Evolutionary conservation across 2,113 vertebrate genomes (phyloP).

Genomic region (Penelope pileata): DNA sequence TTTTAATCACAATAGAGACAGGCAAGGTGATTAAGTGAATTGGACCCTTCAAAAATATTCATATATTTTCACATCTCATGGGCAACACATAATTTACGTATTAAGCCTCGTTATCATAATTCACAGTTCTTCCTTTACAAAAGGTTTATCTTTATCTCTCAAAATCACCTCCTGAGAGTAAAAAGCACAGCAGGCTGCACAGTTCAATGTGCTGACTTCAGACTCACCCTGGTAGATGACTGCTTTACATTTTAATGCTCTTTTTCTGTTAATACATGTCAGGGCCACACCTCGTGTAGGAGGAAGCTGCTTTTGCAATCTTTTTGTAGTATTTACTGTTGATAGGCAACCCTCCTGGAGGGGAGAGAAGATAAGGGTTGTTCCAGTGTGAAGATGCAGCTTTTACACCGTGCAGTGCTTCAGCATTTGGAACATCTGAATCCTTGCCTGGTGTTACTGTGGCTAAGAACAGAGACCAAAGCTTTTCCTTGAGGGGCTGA

Average conservation of each 20-base stretch:
- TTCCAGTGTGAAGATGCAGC: not conserved
- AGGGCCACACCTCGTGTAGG: constrained; percentile 56
- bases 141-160: not conserved
- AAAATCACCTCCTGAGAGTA: not conserved
- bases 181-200: not conserved
- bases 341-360: constrained; percentile 35
- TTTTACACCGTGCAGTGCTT: not conserved
- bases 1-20: not conserved
- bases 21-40: not conserved
- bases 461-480: not conserved
- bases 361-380: not conserved
- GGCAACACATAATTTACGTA: not conserved
- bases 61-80: not conserved
- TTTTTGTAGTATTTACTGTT: constrained; percentile 23
- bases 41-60: not conserved
- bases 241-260: constrained; percentile 5
- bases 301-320: constrained; percentile 60
- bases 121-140: not conserved
- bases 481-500: not conserved
- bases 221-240: not conserved
- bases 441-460: not conserved
- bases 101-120: not conserved
- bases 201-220: not conserved
- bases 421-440: not conserved
- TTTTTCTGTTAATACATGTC: constrained; percentile 56